phyloP scores from a whole-genome alignment of 2,113 vertebrate genomes.

The Narcine bancroftii region DNA sequence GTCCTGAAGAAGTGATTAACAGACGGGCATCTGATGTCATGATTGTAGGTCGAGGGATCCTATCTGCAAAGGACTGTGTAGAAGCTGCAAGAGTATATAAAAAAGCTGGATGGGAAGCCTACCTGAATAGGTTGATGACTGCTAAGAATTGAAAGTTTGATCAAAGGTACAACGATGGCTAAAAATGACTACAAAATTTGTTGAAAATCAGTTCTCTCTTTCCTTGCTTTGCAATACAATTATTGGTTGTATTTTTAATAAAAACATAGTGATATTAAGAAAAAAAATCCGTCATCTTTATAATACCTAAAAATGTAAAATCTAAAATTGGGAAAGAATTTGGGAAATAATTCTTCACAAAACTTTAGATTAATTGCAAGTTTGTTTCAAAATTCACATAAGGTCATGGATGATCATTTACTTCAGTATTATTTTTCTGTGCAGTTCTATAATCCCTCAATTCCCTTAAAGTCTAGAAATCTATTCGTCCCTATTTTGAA shows the following conservation, averaged over 20 bases:
- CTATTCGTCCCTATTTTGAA: too few species aligned
- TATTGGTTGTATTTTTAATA: not conserved
- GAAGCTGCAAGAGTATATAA: conserved; percentile 74
- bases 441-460: too few species aligned
- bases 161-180: not conserved
- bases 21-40: conserved; percentile 78
- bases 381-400: too few species aligned
- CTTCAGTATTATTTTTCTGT: too few species aligned
- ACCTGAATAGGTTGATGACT: conserved; percentile 56
- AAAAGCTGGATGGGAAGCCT: conserved; percentile 78
- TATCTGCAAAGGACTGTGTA: conserved; percentile 57
- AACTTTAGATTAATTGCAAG: not conserved
- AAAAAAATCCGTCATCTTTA: not conserved
- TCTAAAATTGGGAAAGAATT: too few species aligned
- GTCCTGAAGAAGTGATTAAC: conserved; percentile 72
- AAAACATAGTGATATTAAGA: not conserved
- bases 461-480: too few species aligned
- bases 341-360: too few species aligned
- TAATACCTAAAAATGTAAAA: too few species aligned
- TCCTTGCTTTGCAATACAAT: not conserved
- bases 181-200: not conserved
- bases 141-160: conserved; percentile 8
- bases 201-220: not conserved
- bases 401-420: too few species aligned
- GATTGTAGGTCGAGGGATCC: conserved; percentile 86